Evolutionary conservation across 2,113 vertebrate species (phyloP).

Genomic region (Dicerorhinus sumatrensis): DNA sequence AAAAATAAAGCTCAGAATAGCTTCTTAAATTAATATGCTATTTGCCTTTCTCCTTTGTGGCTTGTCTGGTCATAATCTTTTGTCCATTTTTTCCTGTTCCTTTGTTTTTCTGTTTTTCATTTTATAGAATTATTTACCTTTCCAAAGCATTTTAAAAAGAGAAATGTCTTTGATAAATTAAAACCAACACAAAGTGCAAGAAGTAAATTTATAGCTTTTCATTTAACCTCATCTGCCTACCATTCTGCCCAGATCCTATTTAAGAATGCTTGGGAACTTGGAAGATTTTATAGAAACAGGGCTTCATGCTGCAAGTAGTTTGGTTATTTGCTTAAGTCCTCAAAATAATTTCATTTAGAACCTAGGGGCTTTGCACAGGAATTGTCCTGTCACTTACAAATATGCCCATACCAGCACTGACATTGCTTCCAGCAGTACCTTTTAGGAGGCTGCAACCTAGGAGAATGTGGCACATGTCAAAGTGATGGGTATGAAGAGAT

Average conservation of each 20-base stretch:
- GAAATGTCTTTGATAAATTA: background rate
- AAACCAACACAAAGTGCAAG: background rate
- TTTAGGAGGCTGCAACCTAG: background rate
- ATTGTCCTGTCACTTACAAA: slow-evolving; percentile 62
- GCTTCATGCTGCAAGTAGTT: background rate
- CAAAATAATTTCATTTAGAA: slow-evolving; percentile 67
- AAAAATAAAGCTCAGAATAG: background rate
- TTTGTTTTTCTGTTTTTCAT: background rate
- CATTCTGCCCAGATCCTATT: background rate
- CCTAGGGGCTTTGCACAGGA: slow-evolving; percentile 47
- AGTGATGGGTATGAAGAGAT: slow-evolving; percentile 15
- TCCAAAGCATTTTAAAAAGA: background rate
- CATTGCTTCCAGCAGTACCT: slow-evolving; percentile 41
- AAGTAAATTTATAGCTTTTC: background rate
- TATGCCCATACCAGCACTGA: background rate
- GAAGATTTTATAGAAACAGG: slow-evolving; percentile 6
- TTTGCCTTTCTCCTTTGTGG: background rate
- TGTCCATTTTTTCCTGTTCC: background rate
- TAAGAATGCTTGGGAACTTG: background rate
- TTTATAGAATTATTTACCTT: background rate
- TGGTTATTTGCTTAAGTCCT: slow-evolving; percentile 62
- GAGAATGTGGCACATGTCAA: background rate
- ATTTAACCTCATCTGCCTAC: background rate
- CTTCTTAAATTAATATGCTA: background rate
- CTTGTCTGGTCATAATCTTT: background rate